phyloP scores from a whole-genome alignment of 2,113 vertebrate genomes.

The Notiomystis cincta region DNA sequence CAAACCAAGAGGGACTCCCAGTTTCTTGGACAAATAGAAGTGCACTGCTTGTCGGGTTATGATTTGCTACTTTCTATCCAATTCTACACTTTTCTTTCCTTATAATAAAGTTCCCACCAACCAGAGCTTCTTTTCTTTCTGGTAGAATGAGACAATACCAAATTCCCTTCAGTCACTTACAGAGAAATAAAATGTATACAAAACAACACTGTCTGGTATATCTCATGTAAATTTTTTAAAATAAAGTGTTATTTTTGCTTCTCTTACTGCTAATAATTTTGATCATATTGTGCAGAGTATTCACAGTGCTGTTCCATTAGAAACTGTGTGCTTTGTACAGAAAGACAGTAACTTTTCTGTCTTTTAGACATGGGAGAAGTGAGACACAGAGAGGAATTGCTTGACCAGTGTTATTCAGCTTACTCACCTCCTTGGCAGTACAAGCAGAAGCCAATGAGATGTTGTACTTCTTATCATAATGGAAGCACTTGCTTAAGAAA shows the following conservation, averaged over 20 bases:
- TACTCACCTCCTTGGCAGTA: not conserved
- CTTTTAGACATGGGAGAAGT: not conserved
- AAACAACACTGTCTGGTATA: not conserved
- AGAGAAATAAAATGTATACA: not conserved
- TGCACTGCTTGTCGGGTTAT: rapidly evolving
- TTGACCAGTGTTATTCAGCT: not conserved
- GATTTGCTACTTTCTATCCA: not conserved
- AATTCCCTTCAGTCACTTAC: not conserved
- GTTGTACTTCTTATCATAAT: not conserved
- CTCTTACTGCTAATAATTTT: not conserved
- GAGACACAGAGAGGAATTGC: not conserved
- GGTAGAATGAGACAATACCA: not conserved
- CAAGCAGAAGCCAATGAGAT: not conserved
- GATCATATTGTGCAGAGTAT: not conserved
- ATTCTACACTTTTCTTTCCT: not conserved
- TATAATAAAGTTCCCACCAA: not conserved
- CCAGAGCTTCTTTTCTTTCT: not conserved
- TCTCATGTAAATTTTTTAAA: not conserved
- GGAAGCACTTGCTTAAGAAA: not conserved
- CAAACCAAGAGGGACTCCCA: not conserved
- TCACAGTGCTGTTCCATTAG: not conserved
- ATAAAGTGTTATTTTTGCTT: not conserved
- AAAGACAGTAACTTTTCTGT: not conserved
- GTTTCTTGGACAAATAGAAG: not conserved
- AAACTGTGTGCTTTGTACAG: not conserved